These are phyloP conservation scores for Aurelia aurita DNA, from an alignment of 30 jellyfish, hydroid and myxozoan species.

Conservation along the genomic window DNA sequence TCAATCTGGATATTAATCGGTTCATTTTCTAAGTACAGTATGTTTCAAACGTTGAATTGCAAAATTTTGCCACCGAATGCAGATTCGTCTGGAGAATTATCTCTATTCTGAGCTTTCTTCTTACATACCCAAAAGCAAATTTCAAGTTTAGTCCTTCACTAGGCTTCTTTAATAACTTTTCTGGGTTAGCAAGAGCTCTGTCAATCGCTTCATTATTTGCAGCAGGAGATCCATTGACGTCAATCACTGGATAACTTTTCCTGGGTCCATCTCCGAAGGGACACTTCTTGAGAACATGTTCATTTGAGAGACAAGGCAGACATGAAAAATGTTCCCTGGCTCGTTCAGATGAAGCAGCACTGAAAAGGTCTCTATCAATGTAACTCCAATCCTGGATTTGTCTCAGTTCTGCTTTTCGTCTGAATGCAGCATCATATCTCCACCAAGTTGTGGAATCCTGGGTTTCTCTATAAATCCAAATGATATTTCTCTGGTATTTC, in stretches of 20 bases:
- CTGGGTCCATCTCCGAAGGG: constrained; percentile 80
- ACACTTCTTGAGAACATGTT: constrained; percentile 81
- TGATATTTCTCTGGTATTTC: constrained; percentile 74
- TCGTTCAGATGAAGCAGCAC: constrained; percentile 83
- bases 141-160: constrained; percentile 87
- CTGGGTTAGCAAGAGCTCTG: constrained; percentile 92
- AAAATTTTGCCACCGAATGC: too few relatives aligned
- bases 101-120: too few relatives aligned
- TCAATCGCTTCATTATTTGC: constrained; percentile 80
- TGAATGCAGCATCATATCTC: constrained; percentile 92
- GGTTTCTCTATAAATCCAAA: constrained; percentile 93
- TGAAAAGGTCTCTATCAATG: constrained; percentile 81
- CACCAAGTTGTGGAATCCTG: constrained; percentile 91
- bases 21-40: too few relatives aligned
- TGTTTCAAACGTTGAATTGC: too few relatives aligned
- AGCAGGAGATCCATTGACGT: constrained; percentile 35
- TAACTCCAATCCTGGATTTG: constrained; percentile 85
- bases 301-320: constrained; percentile 76
- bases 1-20: too few relatives aligned
- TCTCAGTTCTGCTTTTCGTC: constrained; percentile 88
- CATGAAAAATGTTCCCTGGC: constrained; percentile 68
- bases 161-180: constrained; percentile 82
- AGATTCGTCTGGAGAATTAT: too few relatives aligned
- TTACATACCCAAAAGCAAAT: constrained; percentile 94
- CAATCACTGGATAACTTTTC: constrained; percentile 20